A percentile compares a stretch with the other conserved stretches of the same genome.
phyloP scores from a whole-genome alignment of 2,797 vertebrate species.

The Ctenosaura bakeri region DNA sequence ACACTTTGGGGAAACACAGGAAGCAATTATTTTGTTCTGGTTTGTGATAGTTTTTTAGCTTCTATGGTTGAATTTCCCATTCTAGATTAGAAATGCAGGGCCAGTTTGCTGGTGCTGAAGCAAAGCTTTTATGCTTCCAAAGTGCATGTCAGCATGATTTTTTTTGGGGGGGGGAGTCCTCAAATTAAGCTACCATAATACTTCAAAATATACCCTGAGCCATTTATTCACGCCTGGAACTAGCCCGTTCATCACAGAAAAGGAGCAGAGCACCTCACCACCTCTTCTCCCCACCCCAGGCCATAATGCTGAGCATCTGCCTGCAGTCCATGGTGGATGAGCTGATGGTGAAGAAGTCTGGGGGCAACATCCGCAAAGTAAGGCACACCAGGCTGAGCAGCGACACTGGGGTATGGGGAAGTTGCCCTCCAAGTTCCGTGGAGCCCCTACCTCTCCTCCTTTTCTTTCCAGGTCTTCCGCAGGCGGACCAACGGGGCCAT shows the following conservation, averaged over 20 bases:
- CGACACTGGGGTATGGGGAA: not conserved
- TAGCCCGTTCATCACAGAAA: not conserved
- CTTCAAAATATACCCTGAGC: too few relatives aligned
- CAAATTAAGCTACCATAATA: too few relatives aligned
- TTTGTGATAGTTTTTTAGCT: not conserved
- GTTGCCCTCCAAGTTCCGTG: not conserved
- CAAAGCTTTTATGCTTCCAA: too few relatives aligned
- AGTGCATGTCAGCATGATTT: too few relatives aligned
- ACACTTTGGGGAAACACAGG: too few relatives aligned
- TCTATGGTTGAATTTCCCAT: not conserved
- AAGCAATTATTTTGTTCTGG: not conserved
- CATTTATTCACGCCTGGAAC: too few relatives aligned
- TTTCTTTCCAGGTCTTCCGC: slow-evolving; percentile 87
- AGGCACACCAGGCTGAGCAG: slow-evolving; percentile 10
- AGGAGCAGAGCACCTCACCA: not conserved
- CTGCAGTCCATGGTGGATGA: slow-evolving; percentile 99
- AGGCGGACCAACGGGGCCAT: slow-evolving; percentile 88
- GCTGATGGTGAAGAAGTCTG: slow-evolving; percentile 98
- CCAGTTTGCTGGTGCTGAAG: too few relatives aligned
- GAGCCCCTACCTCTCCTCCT: not conserved
- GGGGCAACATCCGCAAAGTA: slow-evolving; percentile 98
- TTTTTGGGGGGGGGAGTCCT: too few relatives aligned
- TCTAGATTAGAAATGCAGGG: not conserved
- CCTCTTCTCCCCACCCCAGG: slow-evolving; percentile 77
- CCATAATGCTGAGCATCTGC: slow-evolving; percentile 99